phyloP scores from a whole-genome alignment of 2,113 vertebrate species.

The Ceyx cyanopectus region DNA sequence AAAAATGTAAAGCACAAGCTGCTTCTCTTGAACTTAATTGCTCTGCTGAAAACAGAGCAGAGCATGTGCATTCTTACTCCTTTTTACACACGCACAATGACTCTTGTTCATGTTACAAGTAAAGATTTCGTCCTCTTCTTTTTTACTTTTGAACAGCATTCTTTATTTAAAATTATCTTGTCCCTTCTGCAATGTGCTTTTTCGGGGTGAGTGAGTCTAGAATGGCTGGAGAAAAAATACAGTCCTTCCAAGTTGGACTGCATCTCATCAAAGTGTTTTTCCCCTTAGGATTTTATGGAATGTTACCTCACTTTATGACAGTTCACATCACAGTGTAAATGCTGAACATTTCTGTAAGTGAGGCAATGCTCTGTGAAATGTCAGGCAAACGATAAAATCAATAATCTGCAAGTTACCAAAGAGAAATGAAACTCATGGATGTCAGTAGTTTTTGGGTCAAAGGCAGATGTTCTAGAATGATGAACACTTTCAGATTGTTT shows the following conservation, averaged over 20 bases:
- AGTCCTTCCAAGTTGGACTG: slow-evolving; percentile 55
- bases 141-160: not conserved
- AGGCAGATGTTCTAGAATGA: slow-evolving; percentile 15
- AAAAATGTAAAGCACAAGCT: slow-evolving; percentile 31
- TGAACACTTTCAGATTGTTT: not conserved
- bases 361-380: slow-evolving; percentile 71
- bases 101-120: not conserved
- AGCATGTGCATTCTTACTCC: not conserved
- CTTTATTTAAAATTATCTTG: slow-evolving; percentile 26
- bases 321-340: slow-evolving; percentile 62
- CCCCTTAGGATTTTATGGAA: slow-evolving; percentile 73
- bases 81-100: not conserved
- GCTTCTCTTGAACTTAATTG: slow-evolving; percentile 18
- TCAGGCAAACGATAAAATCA: slow-evolving; percentile 71
- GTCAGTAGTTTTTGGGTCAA: slow-evolving; percentile 52
- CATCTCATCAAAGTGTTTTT: slow-evolving; percentile 61
- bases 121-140: not conserved
- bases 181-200: slow-evolving; percentile 44
- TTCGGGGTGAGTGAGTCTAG: slow-evolving; percentile 48
- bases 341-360: slow-evolving; percentile 63
- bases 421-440: slow-evolving; percentile 46
- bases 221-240: slow-evolving; percentile 49
- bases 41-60: not conserved
- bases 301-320: slow-evolving; percentile 75
- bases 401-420: slow-evolving; percentile 73